Evolutionary conservation across 30 jellyfish, hydroid and myxozoan genomes (phyloP).

Genomic region (Hydra vulgaris): DNA sequence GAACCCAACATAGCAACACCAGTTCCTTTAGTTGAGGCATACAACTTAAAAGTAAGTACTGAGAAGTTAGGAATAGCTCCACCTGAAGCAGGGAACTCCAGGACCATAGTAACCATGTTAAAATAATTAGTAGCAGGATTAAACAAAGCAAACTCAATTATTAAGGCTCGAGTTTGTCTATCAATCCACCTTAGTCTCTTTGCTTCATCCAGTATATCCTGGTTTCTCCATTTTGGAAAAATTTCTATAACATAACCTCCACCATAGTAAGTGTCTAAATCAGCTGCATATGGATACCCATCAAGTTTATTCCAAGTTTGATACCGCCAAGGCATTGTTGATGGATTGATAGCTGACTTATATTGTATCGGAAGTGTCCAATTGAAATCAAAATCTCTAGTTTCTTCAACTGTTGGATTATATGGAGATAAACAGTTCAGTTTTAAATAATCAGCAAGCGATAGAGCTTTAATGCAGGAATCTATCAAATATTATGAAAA

Average conservation of each 20-base stretch:
- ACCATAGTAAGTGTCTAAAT: constrained; percentile 65
- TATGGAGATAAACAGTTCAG: constrained; percentile 71
- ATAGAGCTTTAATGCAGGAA: constrained; percentile 46
- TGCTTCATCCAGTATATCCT: constrained; percentile 28
- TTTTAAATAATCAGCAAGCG: constrained; percentile 32
- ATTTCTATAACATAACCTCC: constrained; percentile 75
- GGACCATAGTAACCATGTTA: constrained; percentile 59
- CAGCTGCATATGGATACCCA: constrained; percentile 88
- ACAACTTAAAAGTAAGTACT: constrained; percentile 71
- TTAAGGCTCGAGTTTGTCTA: constrained; percentile 82
- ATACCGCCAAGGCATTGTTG: constrained; percentile 71
- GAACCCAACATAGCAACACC: constrained; percentile 63
- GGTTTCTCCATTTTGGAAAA: constrained; percentile 81
- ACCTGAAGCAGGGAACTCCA: constrained; percentile 96
- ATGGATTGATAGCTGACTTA: constrained; percentile 42
- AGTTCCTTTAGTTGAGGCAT: constrained; percentile 69
- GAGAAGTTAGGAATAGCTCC: constrained; percentile 73
- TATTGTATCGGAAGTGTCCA: constrained; percentile 41
- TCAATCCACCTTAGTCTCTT: constrained; percentile 68
- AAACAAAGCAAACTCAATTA: constrained; percentile 76
- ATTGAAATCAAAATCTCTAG: constrained; percentile 29
- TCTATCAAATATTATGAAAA: constrained; percentile 19
- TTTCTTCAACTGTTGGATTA: constrained; percentile 33
- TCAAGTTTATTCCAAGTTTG: constrained; percentile 86
- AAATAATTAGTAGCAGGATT: constrained; percentile 79